Conservation (phyloP, 2,797 vertebrate species). For the Pseudochaenichthys georgianus region DNA sequence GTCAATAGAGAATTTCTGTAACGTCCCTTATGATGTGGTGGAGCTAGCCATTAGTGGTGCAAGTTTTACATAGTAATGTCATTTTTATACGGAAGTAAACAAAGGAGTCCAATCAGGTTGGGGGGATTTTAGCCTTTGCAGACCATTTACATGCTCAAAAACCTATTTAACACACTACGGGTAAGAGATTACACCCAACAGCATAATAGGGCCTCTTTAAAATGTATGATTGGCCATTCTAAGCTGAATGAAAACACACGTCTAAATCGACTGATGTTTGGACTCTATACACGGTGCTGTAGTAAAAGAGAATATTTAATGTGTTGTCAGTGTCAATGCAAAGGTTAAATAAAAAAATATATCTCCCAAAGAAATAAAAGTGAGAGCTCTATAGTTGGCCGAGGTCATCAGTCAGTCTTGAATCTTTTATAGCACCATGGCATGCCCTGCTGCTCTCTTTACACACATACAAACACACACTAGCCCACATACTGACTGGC, state of each 20-base stretch:
- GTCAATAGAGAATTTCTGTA: too few species aligned
- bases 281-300: conserved; percentile 21
- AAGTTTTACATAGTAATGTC: too few species aligned
- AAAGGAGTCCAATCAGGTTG: too few species aligned
- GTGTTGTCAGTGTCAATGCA: conserved; percentile 64
- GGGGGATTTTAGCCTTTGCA: too few species aligned
- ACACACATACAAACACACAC: conserved; percentile 23
- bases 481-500: conserved; percentile 10
- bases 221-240: too few species aligned
- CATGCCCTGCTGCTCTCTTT: conserved; percentile 62
- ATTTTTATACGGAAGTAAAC: too few species aligned
- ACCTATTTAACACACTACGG: too few species aligned
- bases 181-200: too few species aligned
- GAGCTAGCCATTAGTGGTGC: too few species aligned
- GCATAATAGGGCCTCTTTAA: too few species aligned
- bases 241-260: neutral
- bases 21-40: too few species aligned
- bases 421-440: conserved; percentile 72
- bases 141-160: too few species aligned
- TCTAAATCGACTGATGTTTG: neutral
- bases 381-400: conserved; percentile 50
- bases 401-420: conserved; percentile 67
- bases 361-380: conserved; percentile 50
- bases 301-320: conserved; percentile 63
- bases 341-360: conserved; percentile 64